A percentile compares a stretch with the other conserved stretches of the same genome.
Evolutionary conservation across 53 echinoderm and acorn worm species (phyloP).

Genomic region (Zoroaster sp.): DNA sequence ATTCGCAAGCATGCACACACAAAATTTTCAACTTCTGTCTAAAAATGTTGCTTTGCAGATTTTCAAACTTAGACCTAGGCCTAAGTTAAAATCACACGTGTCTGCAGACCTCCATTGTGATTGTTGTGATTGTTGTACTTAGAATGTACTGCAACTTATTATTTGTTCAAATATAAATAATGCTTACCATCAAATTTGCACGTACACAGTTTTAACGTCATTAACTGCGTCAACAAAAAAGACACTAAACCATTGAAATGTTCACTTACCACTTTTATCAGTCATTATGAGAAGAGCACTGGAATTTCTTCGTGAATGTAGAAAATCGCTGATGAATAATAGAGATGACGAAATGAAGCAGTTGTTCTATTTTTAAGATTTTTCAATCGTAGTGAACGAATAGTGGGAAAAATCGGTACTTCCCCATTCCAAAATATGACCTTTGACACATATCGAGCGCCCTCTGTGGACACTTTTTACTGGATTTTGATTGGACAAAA

Average conservation of each 20-base stretch:
- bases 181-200: neutral
- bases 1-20: too few relatives aligned
- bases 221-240: neutral
- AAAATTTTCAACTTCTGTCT: too few relatives aligned
- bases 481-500: conserved; percentile 35
- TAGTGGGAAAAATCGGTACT: conserved; percentile 31
- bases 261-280: conserved; percentile 27
- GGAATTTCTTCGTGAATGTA: neutral
- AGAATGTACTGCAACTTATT: too few relatives aligned
- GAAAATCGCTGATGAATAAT: neutral
- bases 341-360: neutral
- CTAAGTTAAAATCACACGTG: too few relatives aligned
- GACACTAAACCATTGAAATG: neutral
- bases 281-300: conserved; percentile 4
- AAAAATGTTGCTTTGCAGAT: too few relatives aligned
- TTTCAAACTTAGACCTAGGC: too few relatives aligned
- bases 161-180: too few relatives aligned
- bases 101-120: too few relatives aligned
- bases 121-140: too few relatives aligned
- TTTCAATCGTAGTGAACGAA: neutral
- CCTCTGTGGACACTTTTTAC: neutral
- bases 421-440: conserved; percentile 17
- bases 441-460: neutral
- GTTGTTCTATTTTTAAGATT: conserved; percentile 5
- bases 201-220: neutral